Percentiles rank a stretch among this genome's conserved stretches.
phyloP scores from a whole-genome alignment of 2,113 vertebrate species.

The Calyptommatus sinebrachiatus region DNA sequence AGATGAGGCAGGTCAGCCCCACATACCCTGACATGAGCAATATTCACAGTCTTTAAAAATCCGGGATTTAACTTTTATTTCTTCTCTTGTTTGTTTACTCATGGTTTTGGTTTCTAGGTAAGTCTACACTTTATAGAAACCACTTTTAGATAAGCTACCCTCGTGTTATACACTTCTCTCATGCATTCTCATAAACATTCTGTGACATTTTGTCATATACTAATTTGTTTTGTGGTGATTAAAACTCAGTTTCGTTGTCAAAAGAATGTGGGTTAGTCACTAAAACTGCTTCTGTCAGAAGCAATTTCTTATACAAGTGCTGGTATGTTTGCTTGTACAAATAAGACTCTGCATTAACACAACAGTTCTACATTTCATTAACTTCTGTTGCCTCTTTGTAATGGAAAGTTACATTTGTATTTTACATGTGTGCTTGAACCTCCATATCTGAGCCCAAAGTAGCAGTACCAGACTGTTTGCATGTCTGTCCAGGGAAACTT shows the following conservation, averaged over 20 bases:
- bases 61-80: slow-evolving; percentile 26
- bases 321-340: neutral
- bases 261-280: neutral
- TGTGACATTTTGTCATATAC: slow-evolving; percentile 12
- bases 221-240: slow-evolving; percentile 25
- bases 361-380: slow-evolving; percentile 48
- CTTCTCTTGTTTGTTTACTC: slow-evolving; percentile 43
- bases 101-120: slow-evolving; percentile 54
- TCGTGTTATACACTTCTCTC: slow-evolving; percentile 21
- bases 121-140: slow-evolving; percentile 43
- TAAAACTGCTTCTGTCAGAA: slow-evolving; percentile 16
- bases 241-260: slow-evolving; percentile 7
- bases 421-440: slow-evolving; percentile 44
- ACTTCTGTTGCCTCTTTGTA: slow-evolving; percentile 49
- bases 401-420: slow-evolving; percentile 56
- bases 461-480: slow-evolving; percentile 12
- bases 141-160: neutral
- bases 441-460: slow-evolving; percentile 26
- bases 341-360: slow-evolving; percentile 3
- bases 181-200: slow-evolving; percentile 41
- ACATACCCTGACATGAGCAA: slow-evolving; percentile 77
- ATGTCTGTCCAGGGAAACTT: slow-evolving; percentile 30
- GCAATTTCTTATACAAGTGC: neutral
- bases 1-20: slow-evolving; percentile 91
- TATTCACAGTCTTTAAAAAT: slow-evolving; percentile 26